Evolutionary conservation across 2,888 invertebrate species (phyloP).

Genomic region (Hermaeophaga mercurialis): DNA sequence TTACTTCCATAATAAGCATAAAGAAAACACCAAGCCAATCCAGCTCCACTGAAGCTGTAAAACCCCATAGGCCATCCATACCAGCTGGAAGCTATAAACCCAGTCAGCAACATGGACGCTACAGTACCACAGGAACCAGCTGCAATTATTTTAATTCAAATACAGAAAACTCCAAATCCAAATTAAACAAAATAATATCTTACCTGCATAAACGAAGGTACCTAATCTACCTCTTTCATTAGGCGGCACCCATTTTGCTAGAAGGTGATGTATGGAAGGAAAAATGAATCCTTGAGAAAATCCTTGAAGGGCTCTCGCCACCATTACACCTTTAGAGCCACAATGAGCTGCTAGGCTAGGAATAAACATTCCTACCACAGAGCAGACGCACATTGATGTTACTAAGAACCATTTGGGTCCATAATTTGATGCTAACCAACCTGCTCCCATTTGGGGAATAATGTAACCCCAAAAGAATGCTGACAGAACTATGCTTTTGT

Average conservation of each 20-base stretch:
- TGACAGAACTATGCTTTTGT: slow-evolving; percentile 65
- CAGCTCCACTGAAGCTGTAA: slow-evolving; percentile 71
- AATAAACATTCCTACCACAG: slow-evolving; percentile 69
- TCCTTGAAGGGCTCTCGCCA: slow-evolving; percentile 73
- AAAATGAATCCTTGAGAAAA: slow-evolving; percentile 75
- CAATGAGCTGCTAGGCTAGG: slow-evolving; percentile 72
- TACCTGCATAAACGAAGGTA: slow-evolving; percentile 68
- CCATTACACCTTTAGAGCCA: slow-evolving; percentile 67
- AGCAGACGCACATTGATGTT: slow-evolving; percentile 64
- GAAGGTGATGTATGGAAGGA: slow-evolving; percentile 72
- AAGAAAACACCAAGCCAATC: slow-evolving; percentile 64
- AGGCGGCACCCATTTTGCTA: slow-evolving; percentile 79
- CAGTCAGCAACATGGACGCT: slow-evolving; percentile 63
- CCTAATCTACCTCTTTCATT: slow-evolving; percentile 72
- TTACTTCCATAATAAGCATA: slow-evolving; percentile 70
- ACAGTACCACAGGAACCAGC: slow-evolving; percentile 25
- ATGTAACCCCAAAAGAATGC: slow-evolving; percentile 85
- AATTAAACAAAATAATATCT: background rate
- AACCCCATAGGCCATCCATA: slow-evolving; percentile 83
- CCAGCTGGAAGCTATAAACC: slow-evolving; percentile 69
- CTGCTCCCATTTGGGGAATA: slow-evolving; percentile 72
- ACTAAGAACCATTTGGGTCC: slow-evolving; percentile 75
- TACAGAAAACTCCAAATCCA: too few relatives aligned
- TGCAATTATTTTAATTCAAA: background rate
- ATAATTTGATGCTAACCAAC: slow-evolving; percentile 72